Evolutionary conservation across 2,888 invertebrate genomes (phyloP).

Genomic region (Cheilosia soror): DNA sequence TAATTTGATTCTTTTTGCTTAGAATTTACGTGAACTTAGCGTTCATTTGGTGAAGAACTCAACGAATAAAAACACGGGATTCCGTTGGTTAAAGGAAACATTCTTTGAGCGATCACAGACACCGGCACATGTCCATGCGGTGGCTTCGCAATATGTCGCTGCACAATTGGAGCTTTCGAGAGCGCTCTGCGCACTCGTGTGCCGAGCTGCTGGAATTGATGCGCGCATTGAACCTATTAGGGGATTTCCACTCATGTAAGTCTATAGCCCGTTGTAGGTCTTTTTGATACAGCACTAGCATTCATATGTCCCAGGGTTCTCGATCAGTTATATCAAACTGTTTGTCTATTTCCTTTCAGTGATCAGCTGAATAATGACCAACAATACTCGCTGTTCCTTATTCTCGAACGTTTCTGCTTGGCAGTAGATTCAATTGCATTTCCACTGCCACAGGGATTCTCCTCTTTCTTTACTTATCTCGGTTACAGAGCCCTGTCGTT

Average conservation of each 20-base stretch:
- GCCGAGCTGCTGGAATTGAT: conserved; percentile 88
- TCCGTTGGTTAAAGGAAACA: conserved; percentile 83
- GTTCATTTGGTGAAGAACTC: conserved; percentile 91
- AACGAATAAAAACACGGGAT: conserved; percentile 83
- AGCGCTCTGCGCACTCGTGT: conserved; percentile 90
- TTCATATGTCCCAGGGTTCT: too few species aligned
- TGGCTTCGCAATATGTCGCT: conserved; percentile 91
- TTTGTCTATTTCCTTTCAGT: conserved; percentile 83
- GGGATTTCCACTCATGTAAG: conserved; percentile 92
- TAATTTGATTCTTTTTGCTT: conserved; percentile 20
- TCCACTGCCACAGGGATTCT: conserved; percentile 93
- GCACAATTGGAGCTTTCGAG: conserved; percentile 92
- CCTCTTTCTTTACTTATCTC: conserved; percentile 94
- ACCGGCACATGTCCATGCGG: conserved; percentile 90
- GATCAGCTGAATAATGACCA: conserved; percentile 90
- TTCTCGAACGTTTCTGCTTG: conserved; percentile 92
- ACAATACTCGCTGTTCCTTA: conserved; percentile 89
- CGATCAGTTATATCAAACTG: too few species aligned
- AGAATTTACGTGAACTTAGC: conserved; percentile 94
- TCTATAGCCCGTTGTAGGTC: background rate
- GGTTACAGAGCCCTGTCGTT: conserved; percentile 91
- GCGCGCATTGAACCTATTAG: conserved; percentile 88
- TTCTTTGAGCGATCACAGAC: conserved; percentile 85
- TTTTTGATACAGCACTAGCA: too few species aligned
- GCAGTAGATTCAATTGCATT: conserved; percentile 92